phyloP scores from a whole-genome alignment of 2,113 vertebrate species.

The Burhinus bistriatus region DNA sequence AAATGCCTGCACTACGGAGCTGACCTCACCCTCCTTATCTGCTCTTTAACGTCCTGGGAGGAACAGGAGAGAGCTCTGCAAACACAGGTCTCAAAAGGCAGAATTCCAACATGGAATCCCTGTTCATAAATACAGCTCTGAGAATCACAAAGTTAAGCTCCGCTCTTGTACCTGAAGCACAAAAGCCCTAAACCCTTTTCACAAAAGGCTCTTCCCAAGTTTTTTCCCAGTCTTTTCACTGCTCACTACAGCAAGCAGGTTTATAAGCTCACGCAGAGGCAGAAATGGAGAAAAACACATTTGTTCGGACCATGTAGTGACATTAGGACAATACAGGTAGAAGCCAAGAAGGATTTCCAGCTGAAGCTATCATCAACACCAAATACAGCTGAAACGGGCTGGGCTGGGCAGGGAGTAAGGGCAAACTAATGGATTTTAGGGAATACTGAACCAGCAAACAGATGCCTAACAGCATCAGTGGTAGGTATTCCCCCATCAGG shows the following conservation, averaged over 20 bases:
- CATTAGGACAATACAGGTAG: background rate
- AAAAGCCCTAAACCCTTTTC: background rate
- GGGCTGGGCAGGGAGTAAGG: background rate
- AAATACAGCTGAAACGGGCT: background rate
- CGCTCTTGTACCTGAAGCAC: background rate
- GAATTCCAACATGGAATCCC: rapidly evolving
- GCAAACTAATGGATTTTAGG: background rate
- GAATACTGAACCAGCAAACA: background rate
- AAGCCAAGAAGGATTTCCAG: background rate
- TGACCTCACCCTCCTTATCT: background rate
- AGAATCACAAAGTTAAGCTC: background rate
- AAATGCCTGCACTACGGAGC: background rate
- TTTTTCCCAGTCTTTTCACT: background rate
- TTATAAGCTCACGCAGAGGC: background rate
- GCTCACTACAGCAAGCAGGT: background rate
- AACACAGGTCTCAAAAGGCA: background rate
- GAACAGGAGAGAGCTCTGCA: background rate
- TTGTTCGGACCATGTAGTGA: background rate
- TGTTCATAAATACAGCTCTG: background rate
- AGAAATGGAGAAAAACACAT: background rate
- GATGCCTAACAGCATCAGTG: background rate
- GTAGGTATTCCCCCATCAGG: background rate
- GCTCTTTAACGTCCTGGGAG: background rate
- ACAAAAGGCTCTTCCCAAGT: background rate
- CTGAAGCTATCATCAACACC: background rate